Percentiles rank a stretch among this genome's conserved stretches.
Evolutionary conservation across 2,888 invertebrate genomes (phyloP).

Genomic region (Elgonia sp.): DNA sequence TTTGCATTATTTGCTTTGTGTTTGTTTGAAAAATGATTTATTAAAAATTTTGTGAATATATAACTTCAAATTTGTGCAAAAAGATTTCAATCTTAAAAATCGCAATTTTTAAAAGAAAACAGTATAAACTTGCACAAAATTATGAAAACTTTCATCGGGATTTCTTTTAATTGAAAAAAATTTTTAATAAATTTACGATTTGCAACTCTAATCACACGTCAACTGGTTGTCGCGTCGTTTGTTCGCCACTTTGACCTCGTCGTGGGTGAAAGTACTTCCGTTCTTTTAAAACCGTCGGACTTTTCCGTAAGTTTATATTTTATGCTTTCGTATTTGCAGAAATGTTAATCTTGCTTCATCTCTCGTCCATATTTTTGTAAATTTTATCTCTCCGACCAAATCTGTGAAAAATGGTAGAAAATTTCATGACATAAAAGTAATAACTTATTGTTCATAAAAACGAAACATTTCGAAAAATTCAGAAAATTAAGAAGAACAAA

Average conservation of each 20-base stretch:
- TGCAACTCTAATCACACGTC: constrained; percentile 53
- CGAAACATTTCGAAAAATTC: too few relatives aligned
- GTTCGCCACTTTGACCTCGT: constrained; percentile 69
- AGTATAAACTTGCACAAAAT: too few relatives aligned
- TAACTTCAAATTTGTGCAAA: too few relatives aligned
- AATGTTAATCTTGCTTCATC: constrained; percentile 27
- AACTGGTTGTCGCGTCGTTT: constrained; percentile 56
- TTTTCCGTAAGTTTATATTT: constrained; percentile 64
- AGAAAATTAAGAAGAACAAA: not conserved
- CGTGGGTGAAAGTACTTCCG: constrained; percentile 83
- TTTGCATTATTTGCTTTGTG: too few relatives aligned
- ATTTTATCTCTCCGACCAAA: not conserved
- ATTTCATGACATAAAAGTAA: too few relatives aligned
- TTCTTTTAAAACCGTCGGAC: constrained; percentile 80
- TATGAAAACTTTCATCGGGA: too few relatives aligned
- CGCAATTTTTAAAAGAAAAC: too few relatives aligned
- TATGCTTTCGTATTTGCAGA: constrained; percentile 59
- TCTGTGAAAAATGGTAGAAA: not conserved
- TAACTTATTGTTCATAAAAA: too few relatives aligned
- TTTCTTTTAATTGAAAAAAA: too few relatives aligned
- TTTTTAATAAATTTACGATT: not conserved
- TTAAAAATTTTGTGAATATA: too few relatives aligned
- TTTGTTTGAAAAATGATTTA: too few relatives aligned
- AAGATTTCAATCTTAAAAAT: too few relatives aligned
- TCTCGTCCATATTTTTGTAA: constrained; percentile 41